phyloP scores from a whole-genome alignment of 2,113 vertebrate species.

The Vulpes lagopus region DNA sequence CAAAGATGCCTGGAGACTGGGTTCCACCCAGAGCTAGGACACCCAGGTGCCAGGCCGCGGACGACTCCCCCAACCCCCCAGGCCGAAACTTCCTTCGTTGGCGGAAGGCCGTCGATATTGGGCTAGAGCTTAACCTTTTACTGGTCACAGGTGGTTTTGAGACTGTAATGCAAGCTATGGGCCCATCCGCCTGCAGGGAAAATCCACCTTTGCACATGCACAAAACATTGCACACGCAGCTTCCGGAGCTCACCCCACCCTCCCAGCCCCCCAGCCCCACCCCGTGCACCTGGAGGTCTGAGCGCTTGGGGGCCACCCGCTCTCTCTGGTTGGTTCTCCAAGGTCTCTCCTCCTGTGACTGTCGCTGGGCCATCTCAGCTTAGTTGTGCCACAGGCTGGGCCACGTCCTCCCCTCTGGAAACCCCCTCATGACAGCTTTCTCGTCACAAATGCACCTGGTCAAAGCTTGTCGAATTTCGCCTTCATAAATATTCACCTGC shows the following conservation, averaged over 20 bases:
- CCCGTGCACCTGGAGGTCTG: background rate
- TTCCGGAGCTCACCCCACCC: background rate
- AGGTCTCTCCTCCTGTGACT: too few relatives aligned
- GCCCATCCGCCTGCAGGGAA: background rate
- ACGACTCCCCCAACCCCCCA: background rate
- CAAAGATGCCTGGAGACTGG: background rate
- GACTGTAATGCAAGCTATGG: background rate
- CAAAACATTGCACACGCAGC: background rate
- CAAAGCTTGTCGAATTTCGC: background rate
- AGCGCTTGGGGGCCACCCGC: too few relatives aligned
- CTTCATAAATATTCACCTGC: background rate
- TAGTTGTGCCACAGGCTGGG: background rate
- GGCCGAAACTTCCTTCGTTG: background rate
- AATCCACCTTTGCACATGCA: background rate
- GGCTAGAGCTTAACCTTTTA: background rate
- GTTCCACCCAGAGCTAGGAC: background rate
- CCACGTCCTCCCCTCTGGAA: background rate
- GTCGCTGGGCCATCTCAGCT: background rate
- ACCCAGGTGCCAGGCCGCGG: background rate
- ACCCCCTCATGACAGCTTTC: background rate
- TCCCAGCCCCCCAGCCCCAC: rapidly evolving
- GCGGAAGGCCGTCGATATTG: background rate
- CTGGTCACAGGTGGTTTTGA: background rate
- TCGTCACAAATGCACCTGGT: background rate
- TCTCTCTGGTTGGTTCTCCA: background rate